Percentiles rank a stretch among this genome's conserved stretches.
phyloP scores from a whole-genome alignment of 2,888 invertebrate genomes.

The Neoascia interrupta region DNA sequence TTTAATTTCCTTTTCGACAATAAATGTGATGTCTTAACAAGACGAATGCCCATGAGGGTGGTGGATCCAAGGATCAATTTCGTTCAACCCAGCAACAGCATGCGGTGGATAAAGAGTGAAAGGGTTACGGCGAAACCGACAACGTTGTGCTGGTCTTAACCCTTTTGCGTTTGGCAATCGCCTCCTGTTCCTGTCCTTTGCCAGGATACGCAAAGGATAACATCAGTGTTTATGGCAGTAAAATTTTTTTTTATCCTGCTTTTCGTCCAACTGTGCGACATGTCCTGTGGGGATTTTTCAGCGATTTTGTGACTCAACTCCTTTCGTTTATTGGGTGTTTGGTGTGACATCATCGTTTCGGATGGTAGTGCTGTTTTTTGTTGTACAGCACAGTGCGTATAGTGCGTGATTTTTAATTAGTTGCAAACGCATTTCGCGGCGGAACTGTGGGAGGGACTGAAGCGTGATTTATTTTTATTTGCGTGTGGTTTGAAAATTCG shows the following conservation, averaged over 20 bases:
- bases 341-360: conserved; percentile 61
- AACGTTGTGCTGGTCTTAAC: conserved; percentile 30
- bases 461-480: conserved; percentile 69
- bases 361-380: conserved; percentile 21
- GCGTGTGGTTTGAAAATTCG: conserved; percentile 51
- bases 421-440: conserved; percentile 58
- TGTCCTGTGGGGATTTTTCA: conserved; percentile 55
- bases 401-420: conserved; percentile 69
- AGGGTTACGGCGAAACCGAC: conserved; percentile 28
- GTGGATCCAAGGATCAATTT: conserved; percentile 46
- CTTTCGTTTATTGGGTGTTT: conserved; percentile 41
- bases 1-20: conserved; percentile 76
- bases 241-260: conserved; percentile 29
- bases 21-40: conserved; percentile 71
- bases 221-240: conserved; percentile 66
- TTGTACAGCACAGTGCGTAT: conserved; percentile 20
- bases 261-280: conserved; percentile 39
- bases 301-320: conserved; percentile 4
- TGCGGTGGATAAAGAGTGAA: conserved; percentile 19
- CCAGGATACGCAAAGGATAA: conserved; percentile 61
- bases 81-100: not conserved
- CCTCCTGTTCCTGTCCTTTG: conserved; percentile 61
- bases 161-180: conserved; percentile 45
- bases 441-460: conserved; percentile 48
- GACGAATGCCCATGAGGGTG: conserved; percentile 64